Percentiles rank a stretch among this genome's conserved stretches.
Evolutionary conservation across 2,888 invertebrate genomes (phyloP).

Genomic region (Platycnemis pennipes): DNA sequence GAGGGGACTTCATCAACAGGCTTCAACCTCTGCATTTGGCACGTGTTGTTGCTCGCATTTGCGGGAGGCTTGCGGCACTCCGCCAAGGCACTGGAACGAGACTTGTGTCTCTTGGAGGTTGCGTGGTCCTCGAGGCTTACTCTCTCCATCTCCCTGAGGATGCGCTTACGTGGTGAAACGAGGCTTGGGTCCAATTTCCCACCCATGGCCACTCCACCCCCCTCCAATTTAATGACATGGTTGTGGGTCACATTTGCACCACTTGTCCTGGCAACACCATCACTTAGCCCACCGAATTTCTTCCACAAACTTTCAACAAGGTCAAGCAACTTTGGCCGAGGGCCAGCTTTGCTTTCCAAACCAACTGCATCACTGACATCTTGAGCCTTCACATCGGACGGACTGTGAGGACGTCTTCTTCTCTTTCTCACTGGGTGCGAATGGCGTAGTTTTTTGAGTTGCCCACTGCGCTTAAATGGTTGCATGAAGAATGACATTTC

Average conservation of each 20-base stretch:
- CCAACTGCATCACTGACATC: constrained; percentile 76
- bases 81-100: constrained; percentile 69
- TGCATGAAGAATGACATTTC: constrained; percentile 80
- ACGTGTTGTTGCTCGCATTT: constrained; percentile 57
- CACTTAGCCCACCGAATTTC: constrained; percentile 76
- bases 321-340: constrained; percentile 73
- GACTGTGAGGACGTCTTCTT: constrained; percentile 83
- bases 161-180: constrained; percentile 91
- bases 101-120: constrained; percentile 80
- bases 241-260: constrained; percentile 56
- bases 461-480: constrained; percentile 70
- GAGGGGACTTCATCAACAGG: constrained; percentile 61
- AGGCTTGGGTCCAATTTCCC: constrained; percentile 79
- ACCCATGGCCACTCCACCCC: constrained; percentile 32
- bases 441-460: constrained; percentile 72
- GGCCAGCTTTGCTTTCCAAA: constrained; percentile 71
- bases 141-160: constrained; percentile 90
- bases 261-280: constrained; percentile 50
- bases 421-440: constrained; percentile 78
- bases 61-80: constrained; percentile 62
- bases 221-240: constrained; percentile 48
- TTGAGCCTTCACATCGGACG: constrained; percentile 81
- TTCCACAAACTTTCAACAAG: constrained; percentile 78
- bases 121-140: constrained; percentile 86
- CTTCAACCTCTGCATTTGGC: constrained; percentile 66